Percentiles rank a stretch among this genome's conserved stretches.
phyloP scores from a whole-genome alignment of 1,140 invertebrate species.

The Hylaeus volcanicus region DNA sequence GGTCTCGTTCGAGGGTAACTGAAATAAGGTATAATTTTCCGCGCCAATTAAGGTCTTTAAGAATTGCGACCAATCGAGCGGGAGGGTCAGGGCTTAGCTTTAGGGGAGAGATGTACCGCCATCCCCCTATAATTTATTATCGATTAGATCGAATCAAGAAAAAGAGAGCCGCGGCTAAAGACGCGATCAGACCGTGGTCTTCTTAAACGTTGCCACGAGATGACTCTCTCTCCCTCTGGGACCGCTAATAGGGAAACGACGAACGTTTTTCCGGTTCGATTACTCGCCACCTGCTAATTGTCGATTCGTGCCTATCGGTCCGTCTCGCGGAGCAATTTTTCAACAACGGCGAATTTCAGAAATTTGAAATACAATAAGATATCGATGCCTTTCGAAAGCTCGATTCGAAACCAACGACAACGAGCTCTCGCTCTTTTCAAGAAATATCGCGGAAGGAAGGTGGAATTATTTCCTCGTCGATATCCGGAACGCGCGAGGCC shows the following conservation, averaged over 20 bases:
- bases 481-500: conserved; percentile 74
- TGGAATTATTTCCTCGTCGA: conserved; percentile 73
- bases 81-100: conserved; percentile 78
- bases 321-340: too few relatives aligned
- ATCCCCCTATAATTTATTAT: conserved; percentile 81
- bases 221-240: not conserved
- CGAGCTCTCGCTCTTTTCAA: not conserved
- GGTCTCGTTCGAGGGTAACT: conserved; percentile 67
- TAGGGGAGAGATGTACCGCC: conserved; percentile 75
- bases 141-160: conserved; percentile 80
- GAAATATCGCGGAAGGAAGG: conserved; percentile 26
- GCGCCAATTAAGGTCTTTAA: conserved; percentile 82
- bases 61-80: conserved; percentile 81
- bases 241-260: conserved; percentile 49
- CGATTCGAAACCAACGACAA: too few relatives aligned
- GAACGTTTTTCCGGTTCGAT: conserved; percentile 59
- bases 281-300: conserved; percentile 43
- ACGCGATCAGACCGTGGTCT: not conserved
- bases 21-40: conserved; percentile 81
- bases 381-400: too few relatives aligned
- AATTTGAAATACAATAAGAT: too few relatives aligned
- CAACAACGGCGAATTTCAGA: too few relatives aligned
- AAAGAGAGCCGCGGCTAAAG: conserved; percentile 58
- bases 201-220: conserved; percentile 18
- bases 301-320: not conserved